Percentiles rank a stretch among this genome's conserved stretches.
These are phyloP conservation scores for Ariopsis seemanni DNA, from an alignment of 2,113 vertebrate genomes.

Conservation along the genomic window DNA sequence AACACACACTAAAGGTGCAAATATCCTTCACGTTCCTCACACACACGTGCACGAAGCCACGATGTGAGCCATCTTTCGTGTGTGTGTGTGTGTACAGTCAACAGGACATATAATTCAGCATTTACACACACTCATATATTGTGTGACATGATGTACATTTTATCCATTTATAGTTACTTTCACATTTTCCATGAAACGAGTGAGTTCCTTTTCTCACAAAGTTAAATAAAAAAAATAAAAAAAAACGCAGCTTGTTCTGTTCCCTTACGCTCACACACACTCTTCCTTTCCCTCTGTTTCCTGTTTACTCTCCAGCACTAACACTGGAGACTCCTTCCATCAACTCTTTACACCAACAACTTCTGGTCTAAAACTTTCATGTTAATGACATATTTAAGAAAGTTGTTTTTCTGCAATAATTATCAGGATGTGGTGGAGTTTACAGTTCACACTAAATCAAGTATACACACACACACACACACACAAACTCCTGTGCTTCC, in stretches of 20 bases:
- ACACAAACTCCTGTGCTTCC: slow-evolving; percentile 57
- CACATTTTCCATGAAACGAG: too few relatives aligned
- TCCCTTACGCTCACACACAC: background rate
- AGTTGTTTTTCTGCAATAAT: background rate
- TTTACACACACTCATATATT: background rate
- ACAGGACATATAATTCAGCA: too few relatives aligned
- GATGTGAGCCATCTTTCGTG: too few relatives aligned
- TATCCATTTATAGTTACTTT: background rate
- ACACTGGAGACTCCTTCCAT: background rate
- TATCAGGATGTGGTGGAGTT: background rate
- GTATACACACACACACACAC: background rate
- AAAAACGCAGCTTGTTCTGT: background rate
- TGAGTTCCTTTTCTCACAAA: background rate
- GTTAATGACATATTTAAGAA: background rate
- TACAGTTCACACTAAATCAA: slow-evolving; percentile 25
- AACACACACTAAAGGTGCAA: background rate
- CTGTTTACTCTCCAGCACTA: background rate
- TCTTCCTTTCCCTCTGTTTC: background rate
- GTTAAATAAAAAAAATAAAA: background rate
- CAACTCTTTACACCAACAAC: too few relatives aligned
- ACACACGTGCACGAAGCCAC: too few relatives aligned
- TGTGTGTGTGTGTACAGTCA: too few relatives aligned
- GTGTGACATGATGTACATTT: background rate
- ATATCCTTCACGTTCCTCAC: too few relatives aligned
- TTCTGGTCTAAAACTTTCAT: background rate